Percentiles rank a stretch among this genome's conserved stretches.
phyloP scores from a whole-genome alignment of 2,888 invertebrate species.

The Willowsia nigromaculata region DNA sequence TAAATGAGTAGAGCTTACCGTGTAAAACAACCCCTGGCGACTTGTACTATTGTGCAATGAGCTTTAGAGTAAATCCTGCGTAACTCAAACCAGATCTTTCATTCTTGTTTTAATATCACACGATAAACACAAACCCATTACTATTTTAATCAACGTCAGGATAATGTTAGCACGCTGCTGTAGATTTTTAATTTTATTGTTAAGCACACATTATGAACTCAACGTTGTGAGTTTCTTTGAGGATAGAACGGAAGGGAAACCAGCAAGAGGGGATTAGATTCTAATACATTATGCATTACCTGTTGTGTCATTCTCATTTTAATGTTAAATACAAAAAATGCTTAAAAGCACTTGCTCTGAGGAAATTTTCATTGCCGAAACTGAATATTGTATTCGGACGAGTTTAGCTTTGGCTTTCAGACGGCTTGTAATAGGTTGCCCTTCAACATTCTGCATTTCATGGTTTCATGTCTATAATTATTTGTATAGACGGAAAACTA shows the following conservation, averaged over 20 bases:
- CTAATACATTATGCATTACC: slow-evolving; percentile 59
- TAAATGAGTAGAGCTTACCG: too few species aligned
- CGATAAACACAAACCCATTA: background rate
- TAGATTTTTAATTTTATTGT: background rate
- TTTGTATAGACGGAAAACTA: background rate
- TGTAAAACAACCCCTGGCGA: background rate
- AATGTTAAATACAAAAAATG: background rate
- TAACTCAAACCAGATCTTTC: slow-evolving; percentile 39
- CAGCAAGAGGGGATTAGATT: background rate
- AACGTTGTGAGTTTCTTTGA: background rate
- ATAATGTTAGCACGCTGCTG: background rate
- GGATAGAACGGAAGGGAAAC: background rate
- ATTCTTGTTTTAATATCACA: background rate
- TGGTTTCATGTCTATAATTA: too few species aligned
- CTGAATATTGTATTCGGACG: slow-evolving; percentile 47
- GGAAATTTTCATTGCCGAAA: background rate
- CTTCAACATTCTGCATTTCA: background rate
- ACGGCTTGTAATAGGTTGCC: background rate
- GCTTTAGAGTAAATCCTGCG: background rate
- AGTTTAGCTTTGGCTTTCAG: background rate
- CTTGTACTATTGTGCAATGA: background rate
- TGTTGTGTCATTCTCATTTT: slow-evolving; percentile 50
- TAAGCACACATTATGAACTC: background rate
- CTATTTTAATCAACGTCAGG: background rate
- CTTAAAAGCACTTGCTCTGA: background rate